Conservation (phyloP, 2,797 vertebrate genomes). For the Channa striata region DNA sequence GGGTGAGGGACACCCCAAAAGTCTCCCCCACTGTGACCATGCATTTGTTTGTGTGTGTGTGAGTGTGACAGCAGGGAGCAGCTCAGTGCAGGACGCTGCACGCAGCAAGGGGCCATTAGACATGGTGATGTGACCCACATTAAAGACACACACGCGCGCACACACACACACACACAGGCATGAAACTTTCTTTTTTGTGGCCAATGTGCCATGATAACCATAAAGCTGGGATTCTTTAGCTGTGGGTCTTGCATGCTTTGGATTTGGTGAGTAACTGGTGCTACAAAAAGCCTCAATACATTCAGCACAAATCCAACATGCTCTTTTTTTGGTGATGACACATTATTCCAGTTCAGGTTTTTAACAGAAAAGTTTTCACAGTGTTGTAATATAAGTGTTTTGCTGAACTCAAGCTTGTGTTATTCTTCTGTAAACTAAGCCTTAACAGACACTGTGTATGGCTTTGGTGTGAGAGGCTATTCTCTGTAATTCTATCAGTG, state of each 20-base stretch:
- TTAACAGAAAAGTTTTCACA: constrained; percentile 26
- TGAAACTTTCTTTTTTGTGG: constrained; percentile 69
- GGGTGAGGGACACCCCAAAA: constrained; percentile 83
- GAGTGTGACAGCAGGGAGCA: constrained; percentile 82
- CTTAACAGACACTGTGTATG: constrained; percentile 14
- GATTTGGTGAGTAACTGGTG: constrained; percentile 59
- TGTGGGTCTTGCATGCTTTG: constrained; percentile 61
- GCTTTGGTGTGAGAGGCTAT: constrained; percentile 10
- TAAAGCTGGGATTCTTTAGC: constrained; percentile 78
- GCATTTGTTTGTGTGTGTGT: constrained; percentile 77
- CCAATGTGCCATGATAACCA: constrained; percentile 83
- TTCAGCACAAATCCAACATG: constrained; percentile 49
- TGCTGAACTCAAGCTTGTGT: constrained; percentile 1
- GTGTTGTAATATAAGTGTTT: background rate
- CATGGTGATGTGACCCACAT: constrained; percentile 89
- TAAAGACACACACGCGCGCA: constrained; percentile 75
- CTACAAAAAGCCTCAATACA: constrained; percentile 51
- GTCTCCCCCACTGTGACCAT: constrained; percentile 78
- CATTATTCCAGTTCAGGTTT: constrained; percentile 41
- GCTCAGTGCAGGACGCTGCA: constrained; percentile 84
- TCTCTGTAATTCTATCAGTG: constrained; percentile 22
- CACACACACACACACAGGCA: constrained; percentile 61
- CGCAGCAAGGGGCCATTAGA: constrained; percentile 89
- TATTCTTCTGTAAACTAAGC: background rate
- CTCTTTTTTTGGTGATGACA: constrained; percentile 49